These are phyloP conservation scores for Microctenopoma stevenorrisi DNA, from an alignment of 2,797 vertebrate species.

Conservation along the genomic window DNA sequence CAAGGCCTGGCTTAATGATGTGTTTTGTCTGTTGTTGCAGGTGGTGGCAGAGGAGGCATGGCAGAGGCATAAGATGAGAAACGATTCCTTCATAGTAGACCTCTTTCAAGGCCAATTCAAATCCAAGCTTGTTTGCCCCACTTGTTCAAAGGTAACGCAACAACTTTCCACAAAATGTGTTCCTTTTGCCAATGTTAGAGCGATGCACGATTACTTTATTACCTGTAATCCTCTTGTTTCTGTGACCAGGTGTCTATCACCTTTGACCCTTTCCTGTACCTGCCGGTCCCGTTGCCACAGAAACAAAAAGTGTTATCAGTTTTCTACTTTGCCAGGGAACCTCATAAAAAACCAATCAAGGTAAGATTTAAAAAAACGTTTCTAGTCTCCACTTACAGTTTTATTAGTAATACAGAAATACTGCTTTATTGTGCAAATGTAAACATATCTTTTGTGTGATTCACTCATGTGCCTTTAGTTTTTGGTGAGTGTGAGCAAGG, in stretches of 20 bases:
- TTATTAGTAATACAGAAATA: not conserved
- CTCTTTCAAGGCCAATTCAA: conserved; percentile 99
- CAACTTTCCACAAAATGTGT: not conserved
- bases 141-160: conserved; percentile 92
- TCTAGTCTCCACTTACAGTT: not conserved
- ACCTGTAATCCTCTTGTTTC: not conserved
- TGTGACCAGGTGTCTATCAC: conserved; percentile 94
- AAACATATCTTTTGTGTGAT: not conserved
- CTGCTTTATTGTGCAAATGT: not conserved
- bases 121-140: conserved; percentile 97
- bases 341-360: conserved; percentile 97
- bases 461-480: conserved; percentile 80
- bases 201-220: not conserved
- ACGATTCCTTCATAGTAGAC: conserved; percentile 98
- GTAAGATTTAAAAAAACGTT: conserved; percentile 74
- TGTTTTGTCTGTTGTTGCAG: conserved; percentile 71
- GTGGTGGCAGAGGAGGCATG: conserved; percentile 98
- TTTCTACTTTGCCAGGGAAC: conserved; percentile 96
- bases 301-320: conserved; percentile 98
- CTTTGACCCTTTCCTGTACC: conserved; percentile 97
- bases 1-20: not conserved
- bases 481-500: conserved; percentile 97
- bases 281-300: conserved; percentile 96
- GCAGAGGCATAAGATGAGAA: conserved; percentile 99
- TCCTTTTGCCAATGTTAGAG: not conserved